A percentile compares a stretch with the other conserved stretches of the same genome.
These are phyloP conservation scores for Halocynthia aurantium DNA, from an alignment of 23 tunicate genomes.

Conservation along the genomic window DNA sequence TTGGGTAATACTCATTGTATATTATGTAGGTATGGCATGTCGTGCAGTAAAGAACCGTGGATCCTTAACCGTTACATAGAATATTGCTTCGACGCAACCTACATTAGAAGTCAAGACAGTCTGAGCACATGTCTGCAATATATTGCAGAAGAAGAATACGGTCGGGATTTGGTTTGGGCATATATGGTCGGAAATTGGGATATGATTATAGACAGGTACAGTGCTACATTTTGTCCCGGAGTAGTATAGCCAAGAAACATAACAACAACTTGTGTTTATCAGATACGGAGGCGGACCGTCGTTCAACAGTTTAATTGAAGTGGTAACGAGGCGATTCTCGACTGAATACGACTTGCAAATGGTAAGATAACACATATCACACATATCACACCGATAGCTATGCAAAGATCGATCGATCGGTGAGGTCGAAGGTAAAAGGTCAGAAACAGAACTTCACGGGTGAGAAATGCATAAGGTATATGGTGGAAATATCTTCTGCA, in stretches of 20 bases:
- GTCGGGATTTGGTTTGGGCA: slow-evolving; percentile 60
- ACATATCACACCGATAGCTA: neutral
- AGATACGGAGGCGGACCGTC: slow-evolving; percentile 26
- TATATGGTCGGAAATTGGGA: slow-evolving; percentile 60
- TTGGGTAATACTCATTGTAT: too few species aligned
- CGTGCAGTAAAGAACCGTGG: slow-evolving; percentile 79
- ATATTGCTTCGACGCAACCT: slow-evolving; percentile 18
- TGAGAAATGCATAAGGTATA: too few species aligned
- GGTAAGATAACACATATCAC: slow-evolving; percentile 19
- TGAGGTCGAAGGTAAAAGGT: too few species aligned
- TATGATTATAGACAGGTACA: slow-evolving; percentile 22
- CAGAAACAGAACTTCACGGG: too few species aligned
- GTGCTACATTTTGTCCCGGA: neutral
- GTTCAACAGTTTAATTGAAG: slow-evolving; percentile 24
- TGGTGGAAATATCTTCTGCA: too few species aligned
- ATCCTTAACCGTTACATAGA: slow-evolving; percentile 55
- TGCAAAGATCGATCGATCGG: too few species aligned
- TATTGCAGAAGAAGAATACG: slow-evolving; percentile 39
- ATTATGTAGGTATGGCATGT: slow-evolving; percentile 42
- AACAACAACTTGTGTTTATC: slow-evolving; percentile 3
- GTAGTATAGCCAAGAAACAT: neutral
- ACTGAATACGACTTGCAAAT: slow-evolving; percentile 40
- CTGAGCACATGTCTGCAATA: slow-evolving; percentile 26
- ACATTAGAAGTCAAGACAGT: slow-evolving; percentile 41
- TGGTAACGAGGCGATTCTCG: slow-evolving; percentile 24